These are phyloP conservation scores for Panzeria rudis DNA, from an alignment of 2,888 invertebrate genomes.

Conservation along the genomic window DNA sequence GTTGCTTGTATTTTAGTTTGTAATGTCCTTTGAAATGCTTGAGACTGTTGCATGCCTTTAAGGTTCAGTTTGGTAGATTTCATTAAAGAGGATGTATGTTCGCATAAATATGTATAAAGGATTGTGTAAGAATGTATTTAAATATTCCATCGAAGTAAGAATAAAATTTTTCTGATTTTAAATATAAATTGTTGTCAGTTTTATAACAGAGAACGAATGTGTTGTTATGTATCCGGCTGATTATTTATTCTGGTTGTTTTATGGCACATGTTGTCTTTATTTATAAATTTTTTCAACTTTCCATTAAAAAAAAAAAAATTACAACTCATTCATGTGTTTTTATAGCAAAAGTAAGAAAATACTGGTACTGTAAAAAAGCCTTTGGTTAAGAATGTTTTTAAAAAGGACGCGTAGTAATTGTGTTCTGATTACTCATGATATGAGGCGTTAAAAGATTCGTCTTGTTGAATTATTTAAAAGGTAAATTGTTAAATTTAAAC, in stretches of 20 bases:
- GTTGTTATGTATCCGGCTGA: constrained; percentile 14
- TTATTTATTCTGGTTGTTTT: background rate
- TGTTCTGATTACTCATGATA: background rate
- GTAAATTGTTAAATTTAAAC: constrained; percentile 11
- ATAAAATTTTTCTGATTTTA: constrained; percentile 40
- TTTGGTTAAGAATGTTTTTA: background rate
- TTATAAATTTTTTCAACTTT: background rate
- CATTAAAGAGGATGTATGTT: constrained; percentile 4
- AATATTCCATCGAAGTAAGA: background rate
- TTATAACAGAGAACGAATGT: constrained; percentile 7
- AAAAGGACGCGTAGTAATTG: background rate
- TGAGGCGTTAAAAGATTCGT: background rate
- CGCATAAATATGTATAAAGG: background rate
- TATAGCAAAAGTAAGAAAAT: background rate
- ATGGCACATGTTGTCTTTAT: constrained; percentile 11
- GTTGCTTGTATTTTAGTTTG: background rate
- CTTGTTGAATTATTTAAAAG: background rate
- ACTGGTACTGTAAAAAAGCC: background rate
- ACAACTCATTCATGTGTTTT: background rate
- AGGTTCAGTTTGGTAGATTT: constrained; percentile 30
- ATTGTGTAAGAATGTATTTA: background rate
- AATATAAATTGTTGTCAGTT: constrained; percentile 56
- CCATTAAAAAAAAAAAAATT: background rate
- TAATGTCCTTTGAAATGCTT: constrained; percentile 33
- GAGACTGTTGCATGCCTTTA: constrained; percentile 65